Percentiles rank a stretch among this genome's conserved stretches.
phyloP scores from a whole-genome alignment of 2,113 vertebrate genomes.

The Ardeotis arabs region DNA sequence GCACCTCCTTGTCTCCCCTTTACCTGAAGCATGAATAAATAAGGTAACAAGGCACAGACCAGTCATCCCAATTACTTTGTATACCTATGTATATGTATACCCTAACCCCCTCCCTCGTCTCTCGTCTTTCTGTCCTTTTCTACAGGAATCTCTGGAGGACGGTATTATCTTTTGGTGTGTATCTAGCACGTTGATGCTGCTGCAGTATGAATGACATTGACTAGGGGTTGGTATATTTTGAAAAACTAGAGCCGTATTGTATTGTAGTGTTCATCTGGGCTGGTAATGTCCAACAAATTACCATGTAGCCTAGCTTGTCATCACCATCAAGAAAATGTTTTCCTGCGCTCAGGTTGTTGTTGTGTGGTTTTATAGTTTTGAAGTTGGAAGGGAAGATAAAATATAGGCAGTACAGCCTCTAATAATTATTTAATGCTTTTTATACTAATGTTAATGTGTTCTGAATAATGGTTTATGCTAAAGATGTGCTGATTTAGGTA shows the following conservation, averaged over 20 bases:
- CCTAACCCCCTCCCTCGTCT: neutral
- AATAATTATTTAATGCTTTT: neutral
- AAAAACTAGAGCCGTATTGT: neutral
- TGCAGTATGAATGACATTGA: neutral
- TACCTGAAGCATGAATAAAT: conserved; percentile 7
- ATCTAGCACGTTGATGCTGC: neutral
- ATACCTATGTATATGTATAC: neutral
- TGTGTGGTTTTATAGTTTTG: neutral
- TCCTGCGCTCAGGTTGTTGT: neutral
- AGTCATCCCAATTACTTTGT: neutral
- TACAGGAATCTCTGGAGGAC: neutral
- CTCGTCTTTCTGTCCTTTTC: neutral
- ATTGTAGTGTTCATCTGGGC: neutral
- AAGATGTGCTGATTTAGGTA: neutral
- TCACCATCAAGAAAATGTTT: neutral
- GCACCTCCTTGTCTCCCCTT: neutral
- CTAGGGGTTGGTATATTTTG: neutral
- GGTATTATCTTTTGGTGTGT: conserved; percentile 19
- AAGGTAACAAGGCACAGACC: neutral
- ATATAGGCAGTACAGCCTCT: neutral
- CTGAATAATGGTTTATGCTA: neutral
- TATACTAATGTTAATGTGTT: neutral
- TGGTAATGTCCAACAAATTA: neutral
- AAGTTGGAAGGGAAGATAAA: neutral
- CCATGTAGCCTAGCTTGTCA: neutral